A percentile compares a stretch with the other conserved stretches of the same genome.
Evolutionary conservation across 1,140 invertebrate genomes (phyloP).

Genomic region (Phocides pigmalion): DNA sequence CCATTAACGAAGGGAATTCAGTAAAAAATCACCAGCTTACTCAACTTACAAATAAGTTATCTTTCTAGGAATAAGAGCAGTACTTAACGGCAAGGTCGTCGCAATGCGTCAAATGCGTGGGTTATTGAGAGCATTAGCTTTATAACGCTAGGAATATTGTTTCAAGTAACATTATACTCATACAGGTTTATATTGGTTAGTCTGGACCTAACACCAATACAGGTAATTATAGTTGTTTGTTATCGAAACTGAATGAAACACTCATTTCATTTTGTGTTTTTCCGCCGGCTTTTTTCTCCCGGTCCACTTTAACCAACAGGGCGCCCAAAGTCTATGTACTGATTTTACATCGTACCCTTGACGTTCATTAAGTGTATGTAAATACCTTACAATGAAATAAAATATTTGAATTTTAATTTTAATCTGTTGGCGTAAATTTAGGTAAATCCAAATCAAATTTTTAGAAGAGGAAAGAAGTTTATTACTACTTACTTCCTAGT

Average conservation of each 20-base stretch:
- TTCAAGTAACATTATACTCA: slow-evolving; percentile 7
- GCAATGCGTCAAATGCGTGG: slow-evolving; percentile 43
- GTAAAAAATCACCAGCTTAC: slow-evolving; percentile 3
- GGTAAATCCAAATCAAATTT: too few relatives aligned
- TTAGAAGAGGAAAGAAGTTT: too few relatives aligned
- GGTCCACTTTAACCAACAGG: too few relatives aligned
- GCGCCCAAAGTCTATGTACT: too few relatives aligned
- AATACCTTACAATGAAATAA: too few relatives aligned
- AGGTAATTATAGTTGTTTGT: not conserved
- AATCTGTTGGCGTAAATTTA: too few relatives aligned
- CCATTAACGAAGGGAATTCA: not conserved
- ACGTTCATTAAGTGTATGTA: too few relatives aligned
- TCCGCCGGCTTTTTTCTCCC: too few relatives aligned
- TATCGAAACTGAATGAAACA: not conserved
- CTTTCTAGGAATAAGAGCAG: slow-evolving; percentile 5
- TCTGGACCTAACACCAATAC: not conserved
- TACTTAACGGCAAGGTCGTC: slow-evolving; percentile 20
- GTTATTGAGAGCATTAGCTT: slow-evolving; percentile 33
- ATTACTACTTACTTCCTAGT: too few relatives aligned
- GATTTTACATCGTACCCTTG: too few relatives aligned
- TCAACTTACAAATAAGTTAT: slow-evolving; percentile 6
- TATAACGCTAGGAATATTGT: slow-evolving; percentile 14
- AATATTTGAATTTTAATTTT: too few relatives aligned
- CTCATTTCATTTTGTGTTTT: not conserved
- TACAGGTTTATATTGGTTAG: not conserved